Base-by-base conservation (phyloP, 1,140 invertebrate genomes). In the Ceratina calcarata region DNA sequence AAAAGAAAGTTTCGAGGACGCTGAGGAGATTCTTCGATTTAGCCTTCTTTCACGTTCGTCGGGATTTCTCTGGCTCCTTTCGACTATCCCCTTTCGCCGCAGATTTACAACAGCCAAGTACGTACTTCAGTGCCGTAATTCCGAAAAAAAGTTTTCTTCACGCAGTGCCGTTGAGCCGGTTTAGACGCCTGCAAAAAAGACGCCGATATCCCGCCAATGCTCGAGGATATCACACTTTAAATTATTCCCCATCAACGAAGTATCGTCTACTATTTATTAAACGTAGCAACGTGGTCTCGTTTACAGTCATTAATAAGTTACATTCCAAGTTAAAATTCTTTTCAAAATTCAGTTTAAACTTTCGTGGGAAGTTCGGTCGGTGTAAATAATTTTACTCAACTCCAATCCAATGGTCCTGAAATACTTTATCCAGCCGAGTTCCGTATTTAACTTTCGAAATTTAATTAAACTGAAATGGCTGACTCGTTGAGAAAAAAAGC, bases 41-140 rank as follows among this genome's bases (percentile, higher is more conserved):
- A 20, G 8, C 61, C 20, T 62, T 74, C 66, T 68, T 68, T 37
- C 27, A 49, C 73, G 64, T 58, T 49, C 22, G 16, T 6, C 20
- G 37, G 73, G 64, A 76, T 76, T 68, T 76, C 16, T 76, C 37
- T 45, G 12, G 53, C 53, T 58, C 53, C 61, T 22, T 67, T 68
- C 81, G 24, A 83, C 37, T 45, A 45, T 45, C 37, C 16, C 27
- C 62, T 18, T 16, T 37, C 16, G 32, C 53, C n/a, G 13, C 57
- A 70, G 57, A 83, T 76, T 78, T 78, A 62, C 32, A 64, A 37
- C 57, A 24, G 27, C 45, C 75, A 77, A 79, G 69, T 78, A 79
- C 75, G 69, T 84, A 84, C 75, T 73, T 83, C 32, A 67, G 55
- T 27, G 49, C 49, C 20, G 75, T 83, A 84, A 84, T 78, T 84